A percentile compares a stretch with the other conserved stretches of the same genome.
Conservation (phyloP, 2,797 vertebrate genomes). For the Telmatherina bonti region DNA sequence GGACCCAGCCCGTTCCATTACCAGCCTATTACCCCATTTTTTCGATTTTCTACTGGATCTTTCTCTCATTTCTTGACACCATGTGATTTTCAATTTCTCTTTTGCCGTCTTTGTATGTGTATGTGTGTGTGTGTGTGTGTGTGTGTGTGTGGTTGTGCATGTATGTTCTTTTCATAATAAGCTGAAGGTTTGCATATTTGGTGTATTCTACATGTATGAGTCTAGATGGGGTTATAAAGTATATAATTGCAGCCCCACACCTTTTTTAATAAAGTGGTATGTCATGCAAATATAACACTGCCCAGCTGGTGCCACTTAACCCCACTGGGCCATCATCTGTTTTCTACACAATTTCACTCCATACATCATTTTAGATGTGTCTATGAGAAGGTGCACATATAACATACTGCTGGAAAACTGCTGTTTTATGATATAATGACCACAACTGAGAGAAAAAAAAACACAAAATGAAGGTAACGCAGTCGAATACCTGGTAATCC, state of each 20-base stretch:
- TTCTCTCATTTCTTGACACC: conserved; percentile 40
- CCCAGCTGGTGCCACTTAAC: not conserved
- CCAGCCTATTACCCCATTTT: conserved; percentile 47
- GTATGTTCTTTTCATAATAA: too few relatives aligned
- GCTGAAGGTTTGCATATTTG: too few relatives aligned
- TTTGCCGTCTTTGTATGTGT: conserved; percentile 36
- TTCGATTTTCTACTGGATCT: conserved; percentile 33
- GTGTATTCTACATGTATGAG: too few relatives aligned
- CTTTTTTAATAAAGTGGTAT: conserved; percentile 10
- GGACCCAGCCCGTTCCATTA: conserved; percentile 44
- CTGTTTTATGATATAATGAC: not conserved
- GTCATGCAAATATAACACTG: conserved; percentile 9
- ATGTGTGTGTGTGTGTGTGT: conserved; percentile 31
- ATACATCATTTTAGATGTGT: not conserved
- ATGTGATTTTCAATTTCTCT: conserved; percentile 58
- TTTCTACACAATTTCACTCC: not conserved
- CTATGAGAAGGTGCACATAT: not conserved
- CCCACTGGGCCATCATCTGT: not conserved
- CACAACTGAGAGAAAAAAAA: too few relatives aligned
- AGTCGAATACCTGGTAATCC: too few relatives aligned
- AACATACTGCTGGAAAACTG: not conserved
- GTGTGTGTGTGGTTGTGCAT: conserved; percentile 9
- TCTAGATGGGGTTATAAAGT: conserved; percentile 15
- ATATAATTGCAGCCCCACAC: not conserved
- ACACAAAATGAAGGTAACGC: too few relatives aligned